Evolutionary conservation across 35 echinoderm and acorn worm species (phyloP).

Genomic region (Acanthaster planci): DNA sequence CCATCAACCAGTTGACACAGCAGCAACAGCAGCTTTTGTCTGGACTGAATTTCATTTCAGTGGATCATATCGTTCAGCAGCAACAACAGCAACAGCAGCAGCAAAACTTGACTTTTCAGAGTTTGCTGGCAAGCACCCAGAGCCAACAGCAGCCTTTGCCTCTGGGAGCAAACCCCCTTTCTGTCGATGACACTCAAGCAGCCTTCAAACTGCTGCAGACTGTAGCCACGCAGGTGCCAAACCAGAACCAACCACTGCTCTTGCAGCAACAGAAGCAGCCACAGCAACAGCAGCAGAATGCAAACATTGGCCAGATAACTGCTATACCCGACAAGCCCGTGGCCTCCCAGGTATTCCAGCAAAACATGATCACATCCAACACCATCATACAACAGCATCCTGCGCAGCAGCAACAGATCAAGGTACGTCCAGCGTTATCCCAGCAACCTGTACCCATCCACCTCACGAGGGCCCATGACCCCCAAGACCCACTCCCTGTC

Average conservation of each 20-base stretch:
- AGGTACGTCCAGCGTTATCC: background rate
- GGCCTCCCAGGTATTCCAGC: background rate
- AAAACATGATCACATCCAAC: background rate
- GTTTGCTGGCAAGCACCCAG: background rate
- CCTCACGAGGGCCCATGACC: background rate
- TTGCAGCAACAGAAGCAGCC: conserved; percentile 40
- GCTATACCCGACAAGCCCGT: conserved; percentile 1
- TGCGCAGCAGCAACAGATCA: background rate
- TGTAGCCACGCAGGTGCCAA: background rate
- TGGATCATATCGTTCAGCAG: conserved; percentile 6
- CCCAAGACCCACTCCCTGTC: background rate
- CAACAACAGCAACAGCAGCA: conserved; percentile 22
- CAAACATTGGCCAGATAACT: background rate
- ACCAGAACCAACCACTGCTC: conserved; percentile 20
- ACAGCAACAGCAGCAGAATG: conserved; percentile 13
- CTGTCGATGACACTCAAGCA: background rate
- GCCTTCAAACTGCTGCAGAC: conserved; percentile 3
- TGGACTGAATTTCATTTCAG: background rate
- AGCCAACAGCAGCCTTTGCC: background rate
- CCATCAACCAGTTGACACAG: conserved; percentile 19
- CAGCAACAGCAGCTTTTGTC: conserved; percentile 34
- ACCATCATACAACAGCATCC: conserved; percentile 1
- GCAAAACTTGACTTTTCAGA: background rate
- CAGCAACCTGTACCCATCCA: conserved; percentile 19
- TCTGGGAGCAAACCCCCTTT: background rate